phyloP scores from a whole-genome alignment of 2,797 vertebrate genomes.

The Sebastes baramenuke region DNA sequence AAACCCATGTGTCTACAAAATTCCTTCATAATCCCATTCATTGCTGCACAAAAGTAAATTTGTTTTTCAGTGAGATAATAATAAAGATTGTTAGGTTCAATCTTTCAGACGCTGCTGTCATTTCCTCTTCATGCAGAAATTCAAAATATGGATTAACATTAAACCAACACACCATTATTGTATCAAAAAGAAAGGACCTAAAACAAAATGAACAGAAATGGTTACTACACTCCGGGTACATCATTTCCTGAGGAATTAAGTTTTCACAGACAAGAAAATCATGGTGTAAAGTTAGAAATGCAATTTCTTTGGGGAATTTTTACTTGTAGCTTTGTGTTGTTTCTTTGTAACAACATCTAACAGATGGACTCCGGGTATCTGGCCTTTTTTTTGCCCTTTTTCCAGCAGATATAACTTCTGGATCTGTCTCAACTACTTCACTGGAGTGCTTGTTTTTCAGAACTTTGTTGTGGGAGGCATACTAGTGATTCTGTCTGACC shows the following conservation, averaged over 20 bases:
- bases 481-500: not conserved
- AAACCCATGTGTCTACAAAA: not conserved
- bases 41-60: not conserved
- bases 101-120: not conserved
- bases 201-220: not conserved
- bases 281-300: not conserved
- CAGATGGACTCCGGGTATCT: not conserved
- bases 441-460: not conserved
- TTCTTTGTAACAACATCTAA: not conserved
- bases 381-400: not conserved
- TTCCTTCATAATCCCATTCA: not conserved
- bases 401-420: not conserved
- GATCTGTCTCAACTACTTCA: not conserved
- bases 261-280: not conserved
- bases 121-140: not conserved
- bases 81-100: not conserved
- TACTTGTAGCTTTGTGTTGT: not conserved
- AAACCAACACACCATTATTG: not conserved
- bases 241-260: not conserved
- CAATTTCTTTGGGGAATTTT: not conserved
- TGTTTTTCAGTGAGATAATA: not conserved
- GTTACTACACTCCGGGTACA: too few species aligned
- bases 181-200: not conserved
- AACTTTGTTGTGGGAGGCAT: not conserved
- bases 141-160: not conserved